These are phyloP conservation scores for Drosophila pruinosa DNA, from an alignment of 1,140 invertebrate genomes.

Conservation along the genomic window DNA sequence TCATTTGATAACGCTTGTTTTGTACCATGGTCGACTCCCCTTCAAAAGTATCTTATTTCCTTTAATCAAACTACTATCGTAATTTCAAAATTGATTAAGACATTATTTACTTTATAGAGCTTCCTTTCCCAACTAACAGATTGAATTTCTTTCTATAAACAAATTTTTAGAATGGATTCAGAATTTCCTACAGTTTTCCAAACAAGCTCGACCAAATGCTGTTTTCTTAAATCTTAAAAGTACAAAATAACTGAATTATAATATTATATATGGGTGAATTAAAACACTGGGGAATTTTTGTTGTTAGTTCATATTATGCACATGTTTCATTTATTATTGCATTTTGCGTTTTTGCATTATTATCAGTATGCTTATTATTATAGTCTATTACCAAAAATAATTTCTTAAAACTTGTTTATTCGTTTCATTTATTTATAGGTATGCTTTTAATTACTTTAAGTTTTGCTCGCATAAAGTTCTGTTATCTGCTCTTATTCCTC, in stretches of 20 bases:
- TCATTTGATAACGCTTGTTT: no score
- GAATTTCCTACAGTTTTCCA: no score
- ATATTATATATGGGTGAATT: background rate
- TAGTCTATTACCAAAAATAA: conserved; percentile 82
- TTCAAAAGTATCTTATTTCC: no score
- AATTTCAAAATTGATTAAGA: no score
- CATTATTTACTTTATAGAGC: no score
- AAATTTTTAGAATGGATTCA: no score
- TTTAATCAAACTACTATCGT: no score
- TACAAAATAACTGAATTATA: background rate
- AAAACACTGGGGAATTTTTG: conserved; percentile 7
- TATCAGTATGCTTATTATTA: conserved; percentile 73
- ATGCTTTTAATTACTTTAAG: conserved; percentile 66
- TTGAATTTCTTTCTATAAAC: no score
- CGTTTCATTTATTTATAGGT: conserved; percentile 72
- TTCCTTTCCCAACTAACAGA: no score
- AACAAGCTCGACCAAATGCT: background rate
- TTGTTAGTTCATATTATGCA: conserved; percentile 78
- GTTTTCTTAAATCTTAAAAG: background rate
- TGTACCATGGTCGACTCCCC: no score
- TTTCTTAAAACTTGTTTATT: conserved; percentile 79
- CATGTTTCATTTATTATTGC: conserved; percentile 80
- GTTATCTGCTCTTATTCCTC: background rate
- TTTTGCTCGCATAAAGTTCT: conserved; percentile 45
- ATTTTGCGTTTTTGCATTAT: conserved; percentile 73